Evolutionary conservation across 2,797 vertebrate genomes (phyloP), one percentile per base, ranked within the genome.

Genomic region (Austrolebias charrua): DNA sequence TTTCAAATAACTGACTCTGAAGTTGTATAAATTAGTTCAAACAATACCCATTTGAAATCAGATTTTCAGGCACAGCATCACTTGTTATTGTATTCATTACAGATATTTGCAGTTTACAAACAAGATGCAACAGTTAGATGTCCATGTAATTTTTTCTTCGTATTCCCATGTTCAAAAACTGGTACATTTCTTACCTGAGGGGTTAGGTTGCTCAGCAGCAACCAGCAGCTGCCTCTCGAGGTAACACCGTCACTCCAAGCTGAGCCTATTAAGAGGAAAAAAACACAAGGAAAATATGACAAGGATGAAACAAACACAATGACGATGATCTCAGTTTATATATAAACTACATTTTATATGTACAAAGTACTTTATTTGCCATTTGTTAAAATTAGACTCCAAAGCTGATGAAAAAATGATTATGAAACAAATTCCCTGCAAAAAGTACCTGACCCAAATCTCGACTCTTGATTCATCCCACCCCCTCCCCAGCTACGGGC

Each of bases 141-240:
- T 57, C 16, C 20, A 20, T 59, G 29, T 13, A 19, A 40, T 24
- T 0, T 44, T 60, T 5, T 38, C 2, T 38, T 38, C 11, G 8
- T 11, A 11, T 38, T 38, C 10, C 35, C 35, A 38, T 3, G 10
- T 38, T 9, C 10, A 38, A 10, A 3, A 44, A 55, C 16, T 20
- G 2, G 24, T 33, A 10, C 45, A 24, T 5, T 66, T 13, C 46
- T 69, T 93, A 99, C 97, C 95, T 99, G 97, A 68, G 98, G 97
- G 81, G 98, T 99, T 86, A 99, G 95, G 94, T 99, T 99, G 82
- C 96, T 96, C 86, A 99, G 94, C 90, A 98, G 92, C 90, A 99
- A 90, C 98, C 97, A 99, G 82, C 96, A 97, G 91, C 95, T 99
- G 87, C 95, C 92, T 89, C 95, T 93, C 83, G 95, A 94, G 70